phyloP scores from a whole-genome alignment of 2,888 invertebrate genomes.

The Cephus rjabovi region DNA sequence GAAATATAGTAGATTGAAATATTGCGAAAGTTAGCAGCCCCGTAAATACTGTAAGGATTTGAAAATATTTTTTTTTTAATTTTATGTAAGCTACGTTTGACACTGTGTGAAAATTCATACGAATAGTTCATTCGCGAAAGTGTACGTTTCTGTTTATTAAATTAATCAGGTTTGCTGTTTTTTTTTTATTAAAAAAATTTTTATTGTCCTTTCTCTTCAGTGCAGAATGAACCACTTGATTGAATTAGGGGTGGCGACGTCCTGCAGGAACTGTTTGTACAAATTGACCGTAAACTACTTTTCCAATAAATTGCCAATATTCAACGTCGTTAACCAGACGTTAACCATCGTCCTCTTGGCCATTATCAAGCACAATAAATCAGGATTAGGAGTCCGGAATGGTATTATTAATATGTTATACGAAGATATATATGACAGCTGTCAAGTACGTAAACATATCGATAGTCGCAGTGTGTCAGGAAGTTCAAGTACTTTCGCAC shows the following conservation, averaged over 20 bases:
- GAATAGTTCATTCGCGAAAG: neutral
- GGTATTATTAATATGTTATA: neutral
- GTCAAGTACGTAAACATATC: neutral
- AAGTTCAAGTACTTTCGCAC: neutral
- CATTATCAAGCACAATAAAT: neutral
- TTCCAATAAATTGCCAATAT: neutral
- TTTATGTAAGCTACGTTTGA: too few relatives aligned
- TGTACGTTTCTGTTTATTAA: neutral
- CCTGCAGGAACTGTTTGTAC: neutral
- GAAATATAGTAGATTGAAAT: neutral
- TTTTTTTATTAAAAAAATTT: neutral
- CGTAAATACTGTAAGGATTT: neutral
- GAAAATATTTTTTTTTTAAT: neutral
- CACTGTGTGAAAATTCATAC: neutral
- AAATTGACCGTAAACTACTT: neutral
- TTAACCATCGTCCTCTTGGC: neutral
- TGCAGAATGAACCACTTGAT: neutral
- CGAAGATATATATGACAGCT: neutral
- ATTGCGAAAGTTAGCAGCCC: neutral
- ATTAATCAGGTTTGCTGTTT: neutral
- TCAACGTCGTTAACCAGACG: neutral
- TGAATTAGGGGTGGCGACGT: neutral
- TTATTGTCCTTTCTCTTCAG: neutral
- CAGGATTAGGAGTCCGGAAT: neutral
- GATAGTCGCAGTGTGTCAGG: neutral